These are phyloP conservation scores for Eulemur mongoz DNA, from an alignment of 2,797 vertebrate genomes.

Conservation along the genomic window DNA sequence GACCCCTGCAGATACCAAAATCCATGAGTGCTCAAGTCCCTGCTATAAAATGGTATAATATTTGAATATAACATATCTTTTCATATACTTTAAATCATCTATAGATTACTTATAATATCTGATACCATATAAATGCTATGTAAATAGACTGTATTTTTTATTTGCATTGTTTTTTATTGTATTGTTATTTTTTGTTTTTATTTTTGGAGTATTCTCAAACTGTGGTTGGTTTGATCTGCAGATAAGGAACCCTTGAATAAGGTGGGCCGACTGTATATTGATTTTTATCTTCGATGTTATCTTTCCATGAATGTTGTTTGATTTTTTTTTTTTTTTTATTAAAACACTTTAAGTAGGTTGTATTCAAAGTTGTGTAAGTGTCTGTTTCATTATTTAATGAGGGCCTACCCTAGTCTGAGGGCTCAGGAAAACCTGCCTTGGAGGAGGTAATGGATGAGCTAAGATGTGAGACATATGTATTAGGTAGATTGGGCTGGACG, in stretches of 20 bases:
- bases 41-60: background rate
- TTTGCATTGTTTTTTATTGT: background rate
- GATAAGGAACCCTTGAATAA: background rate
- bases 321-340: background rate
- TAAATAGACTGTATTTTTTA: background rate
- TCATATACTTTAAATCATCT: background rate
- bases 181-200: background rate
- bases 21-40: background rate
- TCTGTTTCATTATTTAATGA: slow-evolving; percentile 16
- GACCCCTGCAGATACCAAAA: background rate
- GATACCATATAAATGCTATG: background rate
- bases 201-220: background rate
- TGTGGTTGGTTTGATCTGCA: background rate
- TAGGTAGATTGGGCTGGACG: background rate
- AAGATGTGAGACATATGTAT: background rate
- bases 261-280: background rate
- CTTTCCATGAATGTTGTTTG: slow-evolving; percentile 1
- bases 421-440: background rate
- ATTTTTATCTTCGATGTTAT: background rate
- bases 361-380: slow-evolving; percentile 10
- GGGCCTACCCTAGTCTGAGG: background rate
- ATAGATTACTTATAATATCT: background rate
- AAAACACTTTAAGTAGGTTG: background rate
- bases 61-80: background rate
- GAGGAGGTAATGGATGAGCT: background rate